Base-by-base conservation (phyloP, 2,113 vertebrate genomes). In the Strix uralensis region DNA sequence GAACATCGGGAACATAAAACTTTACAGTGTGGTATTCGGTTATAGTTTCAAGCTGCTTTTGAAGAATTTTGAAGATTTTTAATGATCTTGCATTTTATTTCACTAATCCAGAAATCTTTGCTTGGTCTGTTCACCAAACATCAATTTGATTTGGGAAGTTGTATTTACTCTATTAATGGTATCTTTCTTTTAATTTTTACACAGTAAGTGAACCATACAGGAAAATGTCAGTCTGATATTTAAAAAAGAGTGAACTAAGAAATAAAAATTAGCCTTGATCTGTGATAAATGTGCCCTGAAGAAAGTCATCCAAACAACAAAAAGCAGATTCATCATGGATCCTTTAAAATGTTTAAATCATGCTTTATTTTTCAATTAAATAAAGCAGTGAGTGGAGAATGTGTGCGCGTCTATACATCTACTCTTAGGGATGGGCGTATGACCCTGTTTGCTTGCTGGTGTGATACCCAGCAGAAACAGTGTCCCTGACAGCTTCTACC, bases 351-450 rank as follows among this genome's bases (percentile, higher is more conserved):
- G 46, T 54, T 42, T 65, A 44, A 87, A 62, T 57, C 3, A 1
- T 19, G 40, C 16, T 91, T 89, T 13, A 18, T 29, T 65, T 91
- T n/a, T 66, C 46, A 25, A 10, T 54, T 51, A 79, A 63, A n/a
- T 27, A 52, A 69, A 69, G 36, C 2, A 47, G 18, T 3, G 59
- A 89, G 40, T 3, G 5, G 11, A 4, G 86, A 62, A 36, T 38
- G 22, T 52, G 54, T 6, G 38, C 5, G 17, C 4, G 4, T 27
- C 34, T 54, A 11, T 46, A 65, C 30, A 21, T 13, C 23, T 57
- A 1, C 58, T 61, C 61, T 23, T 7, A 2, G 44, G 6, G 11
- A 38, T 15, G 66, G 74, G 14, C 0, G 0, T 30, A 34, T 61
- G 65, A 88, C 55, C 55, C 67, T 36, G 18, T 30, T 65, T 30